Evolutionary conservation across 2,113 vertebrate species (phyloP), one percentile per base, ranked within the genome.

Genomic region (Oncorhynchus clarkii): DNA sequence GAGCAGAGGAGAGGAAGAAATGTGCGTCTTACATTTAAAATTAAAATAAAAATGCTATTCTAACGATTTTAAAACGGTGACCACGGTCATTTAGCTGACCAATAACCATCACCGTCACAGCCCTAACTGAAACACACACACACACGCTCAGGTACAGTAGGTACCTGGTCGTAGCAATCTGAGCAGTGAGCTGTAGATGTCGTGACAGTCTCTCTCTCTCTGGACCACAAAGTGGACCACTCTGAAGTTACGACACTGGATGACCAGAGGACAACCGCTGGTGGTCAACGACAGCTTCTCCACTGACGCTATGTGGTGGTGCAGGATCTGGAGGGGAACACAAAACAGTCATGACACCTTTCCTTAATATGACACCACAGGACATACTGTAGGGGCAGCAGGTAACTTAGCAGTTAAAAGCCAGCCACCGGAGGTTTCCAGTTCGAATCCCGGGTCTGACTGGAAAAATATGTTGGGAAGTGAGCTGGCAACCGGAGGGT

Each of bases 201-300:
- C 97, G 64, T 99, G 98, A 85, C 98, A 99, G 83, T 99, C 97
- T 74, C 97, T 92, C 81, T 99, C 97, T 79, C 95, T 93, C 57
- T 95, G 96, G 72, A 99, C 92, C 31, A 99, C 91, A 73, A 99
- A 99, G 85, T 99, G 96, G 76, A 99, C 96, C 76, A 94, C 87
- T 31, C 97, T 91, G 89, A 99, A 99, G 88, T 99, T 99, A 69
- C 97, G 96, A 87, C 97, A 99, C 86, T 97, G 96, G 85, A 99
- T 97, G 81, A 98, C 94, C 77, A 99, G 93, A 0, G 98, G 98
- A 78, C 98, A 99, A 78, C 98, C 98, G 11, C 93, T 93, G 76
- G 98, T 96, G 69, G 97, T 99, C 88, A 99, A 90, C 22, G 97
- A 92, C 66, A 97, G 94, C 80, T 99, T 99, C 84, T 99, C 97